phyloP scores from a whole-genome alignment of 2,797 vertebrate genomes.

The Rhabdophis nuchalis region DNA sequence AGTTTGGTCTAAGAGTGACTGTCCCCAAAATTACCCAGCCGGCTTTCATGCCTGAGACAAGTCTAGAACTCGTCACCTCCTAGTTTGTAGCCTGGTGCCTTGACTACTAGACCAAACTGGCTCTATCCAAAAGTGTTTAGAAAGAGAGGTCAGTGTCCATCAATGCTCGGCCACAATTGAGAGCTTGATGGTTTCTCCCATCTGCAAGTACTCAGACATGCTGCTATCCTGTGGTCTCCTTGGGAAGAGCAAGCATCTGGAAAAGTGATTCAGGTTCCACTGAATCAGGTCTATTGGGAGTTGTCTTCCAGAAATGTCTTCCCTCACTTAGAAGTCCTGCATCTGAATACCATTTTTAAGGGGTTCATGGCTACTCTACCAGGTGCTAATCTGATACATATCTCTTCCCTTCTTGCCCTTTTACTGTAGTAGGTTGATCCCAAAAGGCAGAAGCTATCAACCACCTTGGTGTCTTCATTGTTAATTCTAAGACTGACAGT shows the following conservation, averaged over 20 bases:
- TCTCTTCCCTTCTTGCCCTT: background rate
- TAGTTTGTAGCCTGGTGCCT: background rate
- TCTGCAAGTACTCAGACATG: background rate
- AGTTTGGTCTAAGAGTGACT: background rate
- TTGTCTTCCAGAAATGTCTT: background rate
- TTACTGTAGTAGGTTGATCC: background rate
- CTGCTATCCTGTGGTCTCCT: background rate
- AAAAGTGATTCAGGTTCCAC: background rate
- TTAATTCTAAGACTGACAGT: background rate
- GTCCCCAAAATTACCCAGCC: background rate
- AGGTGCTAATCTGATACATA: background rate
- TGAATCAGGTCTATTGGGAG: background rate
- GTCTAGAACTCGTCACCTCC: too few relatives aligned
- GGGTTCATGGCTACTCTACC: background rate
- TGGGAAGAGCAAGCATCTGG: background rate
- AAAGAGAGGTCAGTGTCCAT: background rate
- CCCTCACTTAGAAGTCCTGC: background rate
- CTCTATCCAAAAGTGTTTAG: background rate
- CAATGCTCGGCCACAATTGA: background rate
- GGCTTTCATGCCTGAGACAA: too few relatives aligned
- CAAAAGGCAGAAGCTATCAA: background rate
- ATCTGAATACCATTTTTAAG: background rate
- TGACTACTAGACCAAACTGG: background rate
- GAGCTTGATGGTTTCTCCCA: background rate
- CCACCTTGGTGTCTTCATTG: background rate